Percentiles rank a stretch among this genome's conserved stretches.
Conservation (phyloP, 1,140 invertebrate genomes). For the Magallana gigas region DNA sequence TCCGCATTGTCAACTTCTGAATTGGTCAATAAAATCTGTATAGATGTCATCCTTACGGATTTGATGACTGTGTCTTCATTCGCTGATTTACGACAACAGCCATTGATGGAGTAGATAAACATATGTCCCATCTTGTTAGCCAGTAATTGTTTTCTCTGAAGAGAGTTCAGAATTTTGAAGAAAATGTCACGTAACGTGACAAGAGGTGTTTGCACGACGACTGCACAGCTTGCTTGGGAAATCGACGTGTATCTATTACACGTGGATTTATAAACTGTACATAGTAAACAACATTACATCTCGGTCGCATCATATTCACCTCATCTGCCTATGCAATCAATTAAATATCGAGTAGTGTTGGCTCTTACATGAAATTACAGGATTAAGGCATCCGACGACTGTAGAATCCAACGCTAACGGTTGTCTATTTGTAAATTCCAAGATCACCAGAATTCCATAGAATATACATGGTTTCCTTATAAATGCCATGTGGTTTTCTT, state of each 20-base stretch:
- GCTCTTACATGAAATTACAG: background rate
- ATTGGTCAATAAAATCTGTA: too few relatives aligned
- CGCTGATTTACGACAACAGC: background rate
- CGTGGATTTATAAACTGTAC: background rate
- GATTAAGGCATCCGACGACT: too few relatives aligned
- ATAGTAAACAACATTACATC: background rate
- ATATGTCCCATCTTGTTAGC: slow-evolving; percentile 9
- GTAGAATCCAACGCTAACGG: too few relatives aligned
- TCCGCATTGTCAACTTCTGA: too few relatives aligned
- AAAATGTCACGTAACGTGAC: background rate
- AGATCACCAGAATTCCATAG: too few relatives aligned
- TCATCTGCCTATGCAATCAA: background rate
- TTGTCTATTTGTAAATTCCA: too few relatives aligned
- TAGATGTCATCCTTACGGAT: too few relatives aligned
- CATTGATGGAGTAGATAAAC: slow-evolving; percentile 19
- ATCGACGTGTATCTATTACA: background rate
- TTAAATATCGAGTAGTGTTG: background rate
- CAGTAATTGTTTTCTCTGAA: background rate
- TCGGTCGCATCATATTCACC: background rate
- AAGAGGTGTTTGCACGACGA: background rate
- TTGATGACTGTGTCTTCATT: too few relatives aligned
- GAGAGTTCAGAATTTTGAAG: background rate
- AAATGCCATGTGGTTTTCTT: too few relatives aligned
- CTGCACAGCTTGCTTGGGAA: background rate
- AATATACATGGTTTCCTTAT: too few relatives aligned